Percentiles rank a stretch among this genome's conserved stretches.
These are phyloP conservation scores for Drosophila fuyamai DNA, from an alignment of 1,140 invertebrate genomes.

Conservation along the genomic window DNA sequence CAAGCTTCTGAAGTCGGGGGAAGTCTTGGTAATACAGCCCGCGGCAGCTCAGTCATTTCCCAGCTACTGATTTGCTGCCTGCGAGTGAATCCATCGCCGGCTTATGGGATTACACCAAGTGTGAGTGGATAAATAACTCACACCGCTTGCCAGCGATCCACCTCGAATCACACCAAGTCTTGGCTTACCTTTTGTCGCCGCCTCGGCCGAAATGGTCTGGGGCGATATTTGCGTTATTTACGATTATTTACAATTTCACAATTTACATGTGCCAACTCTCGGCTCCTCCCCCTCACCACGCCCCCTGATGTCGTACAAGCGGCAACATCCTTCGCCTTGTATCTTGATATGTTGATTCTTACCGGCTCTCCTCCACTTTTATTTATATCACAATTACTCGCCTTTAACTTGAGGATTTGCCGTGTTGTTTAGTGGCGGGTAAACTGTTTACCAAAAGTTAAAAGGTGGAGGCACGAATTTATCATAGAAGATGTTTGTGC, in stretches of 20 bases:
- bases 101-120: constrained; percentile 66
- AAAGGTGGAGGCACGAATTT: neutral
- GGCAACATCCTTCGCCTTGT: constrained; percentile 61
- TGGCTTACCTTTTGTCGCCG: constrained; percentile 68
- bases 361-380: constrained; percentile 31
- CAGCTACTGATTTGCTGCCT: constrained; percentile 68
- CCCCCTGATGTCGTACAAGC: constrained; percentile 10
- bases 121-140: constrained; percentile 66
- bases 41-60: constrained; percentile 62
- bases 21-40: constrained; percentile 54
- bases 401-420: constrained; percentile 55
- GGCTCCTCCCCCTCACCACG: neutral
- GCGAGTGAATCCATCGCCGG: constrained; percentile 42
- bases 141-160: constrained; percentile 19
- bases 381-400: constrained; percentile 77
- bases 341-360: constrained; percentile 75
- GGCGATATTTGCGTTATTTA: constrained; percentile 83
- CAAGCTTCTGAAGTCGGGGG: constrained; percentile 30
- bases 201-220: constrained; percentile 45
- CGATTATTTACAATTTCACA: constrained; percentile 82
- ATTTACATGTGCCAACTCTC: constrained; percentile 69
- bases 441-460: constrained; percentile 23
- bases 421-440: constrained; percentile 25
- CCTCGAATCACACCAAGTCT: constrained; percentile 4
- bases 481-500: constrained; percentile 18